Evolutionary conservation across 2,797 vertebrate species (phyloP), one percentile per base, ranked within the genome.

Genomic region (Capromys pilorides): DNA sequence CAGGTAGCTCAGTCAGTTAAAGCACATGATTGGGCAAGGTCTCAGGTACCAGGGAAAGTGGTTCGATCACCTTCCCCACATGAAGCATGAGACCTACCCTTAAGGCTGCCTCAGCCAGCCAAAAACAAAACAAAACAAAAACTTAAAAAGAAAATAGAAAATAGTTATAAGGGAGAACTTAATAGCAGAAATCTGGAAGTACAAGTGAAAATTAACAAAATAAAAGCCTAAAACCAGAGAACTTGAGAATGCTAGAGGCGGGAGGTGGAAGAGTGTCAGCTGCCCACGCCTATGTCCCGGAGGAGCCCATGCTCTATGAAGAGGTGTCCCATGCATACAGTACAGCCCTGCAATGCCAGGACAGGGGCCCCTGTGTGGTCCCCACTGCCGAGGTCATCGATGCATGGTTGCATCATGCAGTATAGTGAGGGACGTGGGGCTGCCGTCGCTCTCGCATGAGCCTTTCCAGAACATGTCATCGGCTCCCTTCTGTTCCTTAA

Each of bases 91-190:
- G 45, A 45, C 45, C 45, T 45, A 8, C 45, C 45, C 45, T 45
- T 45, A 45, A 8, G 45, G 45, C 8, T 4, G 45, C 45, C 45
- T 45, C 45, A 45, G 8, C 45, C 45, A 45, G 45, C 45, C 45
- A 45, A 8, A n/a, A n/a, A n/a, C n/a, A 45, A 45, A 45, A 45
- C 8, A 45, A 45, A 45, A 4, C 4, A 45, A 45, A 4, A 45
- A 45, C 8, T 45, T 45, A 45, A 45, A 45, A n/a, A n/a, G n/a
- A 45, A 45, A 45, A 45, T 90, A 26, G 54, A 77, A 39, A 66
- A 77, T 84, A 88, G 71, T 94, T 22, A 7, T 19, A 71, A 83
- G 51, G 33, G 59, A 83, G 86, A 94, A 21, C 36, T 84, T 93
- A 62, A 10, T 94, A 67, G 54, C 13, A 66, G 88, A 84, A 95